Evolutionary conservation across 2,113 vertebrate genomes (phyloP), one percentile per base, ranked within the genome.

Genomic region (Mionectes macconnelli): DNA sequence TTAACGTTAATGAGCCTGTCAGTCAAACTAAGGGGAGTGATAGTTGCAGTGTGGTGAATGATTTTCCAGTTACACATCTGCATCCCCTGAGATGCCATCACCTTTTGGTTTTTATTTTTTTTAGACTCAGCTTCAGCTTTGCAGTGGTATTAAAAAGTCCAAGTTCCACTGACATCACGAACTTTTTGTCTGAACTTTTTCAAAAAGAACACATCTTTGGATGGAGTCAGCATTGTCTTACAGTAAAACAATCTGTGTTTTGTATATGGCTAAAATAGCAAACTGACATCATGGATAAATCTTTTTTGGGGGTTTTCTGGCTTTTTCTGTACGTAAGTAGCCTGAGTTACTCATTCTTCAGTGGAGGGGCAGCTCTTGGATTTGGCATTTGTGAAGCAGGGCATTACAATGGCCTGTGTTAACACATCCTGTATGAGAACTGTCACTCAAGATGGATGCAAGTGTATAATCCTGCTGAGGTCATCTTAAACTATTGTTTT

Each of bases 1-100:
- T 89, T 79, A 35, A 92, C 80, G 90, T 63, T 80, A 93, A 84
- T 72, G 80, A 90, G 22, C 57, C 37, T 94, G 66, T 91, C 87
- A 73, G 57, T 87, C 78, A 89, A 66, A 53, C 66, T 33, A 56
- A 72, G 31, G 52, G 31, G 52, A 68, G 39, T 30, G 24, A 57
- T 84, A 24, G 57, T 93, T 95, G 44, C 62, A 78, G 28, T 27
- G 23, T 31, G 50, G 37, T 79, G 69, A 91, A 74, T 84, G 52
- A 63, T 82, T 86, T 95, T 87, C 74, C 78, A 87, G 77, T 91
- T 93, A 69, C 14, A 33, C 25, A 66, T 84, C 53, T 87, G 56
- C 28, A 60, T 89, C 62, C 40, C 37, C 53, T 62, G 76, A 91
- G 67, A 52, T 73, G 63, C 67, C 45, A 50, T 57, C 31, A 31